Base-by-base conservation (phyloP, 2,113 vertebrate species). In the Xenotilapia leptura region DNA sequence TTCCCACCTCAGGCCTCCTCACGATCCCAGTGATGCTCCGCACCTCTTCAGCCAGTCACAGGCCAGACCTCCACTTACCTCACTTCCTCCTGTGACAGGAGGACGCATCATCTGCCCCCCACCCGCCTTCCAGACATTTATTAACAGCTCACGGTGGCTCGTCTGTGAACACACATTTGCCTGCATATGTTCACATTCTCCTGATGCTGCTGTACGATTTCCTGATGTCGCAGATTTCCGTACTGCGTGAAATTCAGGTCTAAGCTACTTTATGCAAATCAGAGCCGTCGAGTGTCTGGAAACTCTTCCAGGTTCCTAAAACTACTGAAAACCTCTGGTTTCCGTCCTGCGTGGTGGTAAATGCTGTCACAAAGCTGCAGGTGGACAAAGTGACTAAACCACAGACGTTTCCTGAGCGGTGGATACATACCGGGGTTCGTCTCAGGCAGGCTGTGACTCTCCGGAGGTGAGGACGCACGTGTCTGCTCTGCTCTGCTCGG, bases 401-500 rank as follows among this genome's bases (percentile, higher is more conserved):
- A 36, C 31, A n/a, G 31, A 36, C 6, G 31, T 47, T 45, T 73
- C 23, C 68, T 73, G 40, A 47, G 47, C 11, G 2, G 45, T 21
- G 7, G 6, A 40, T 2, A 36, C 89, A 4, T 81, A 95, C 98
- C 97, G 4, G 92, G 68, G 89, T 90, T 94, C 89, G 95, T 77
- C 5, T 87, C 90, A 75, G 95, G 85, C 79, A 88, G 5, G 88
- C 90, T 45, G 92, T 85, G 95, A 88, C 87, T 94, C 89, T 94
- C 91, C 17, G 83, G 82, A 55, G 94, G 86, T 62, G 95, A 94
- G 77, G 92, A 83, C 62, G 93, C 4, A 49, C 90, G 85, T 83
- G 86, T 83, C 14, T 92, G 92, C 55, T 97, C 96, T 45, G 90
- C 89, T 90, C 95, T 95, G 88, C n/a, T 96, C 68, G 91, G 89